These are phyloP conservation scores for Pammene fasciana DNA, from an alignment of 2,888 invertebrate species.

Conservation along the genomic window DNA sequence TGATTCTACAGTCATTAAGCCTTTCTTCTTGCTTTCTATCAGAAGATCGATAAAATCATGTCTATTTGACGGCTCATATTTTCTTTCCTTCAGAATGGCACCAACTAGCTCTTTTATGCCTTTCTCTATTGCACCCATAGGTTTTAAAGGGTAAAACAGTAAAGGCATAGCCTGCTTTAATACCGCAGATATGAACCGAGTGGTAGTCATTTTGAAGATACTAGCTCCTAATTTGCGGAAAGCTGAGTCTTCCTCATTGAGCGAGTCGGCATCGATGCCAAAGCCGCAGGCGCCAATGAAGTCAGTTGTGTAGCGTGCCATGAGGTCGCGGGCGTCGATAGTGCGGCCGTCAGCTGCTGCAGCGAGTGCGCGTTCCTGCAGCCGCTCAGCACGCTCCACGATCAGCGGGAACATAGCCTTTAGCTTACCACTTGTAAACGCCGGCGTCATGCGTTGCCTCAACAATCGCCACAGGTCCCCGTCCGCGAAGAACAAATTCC, in stretches of 20 bases:
- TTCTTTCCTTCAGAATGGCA: conserved; percentile 54
- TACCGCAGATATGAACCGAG: background rate
- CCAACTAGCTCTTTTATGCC: conserved; percentile 53
- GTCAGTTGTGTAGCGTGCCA: conserved; percentile 46
- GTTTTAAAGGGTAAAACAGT: conserved; percentile 53
- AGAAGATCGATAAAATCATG: conserved; percentile 63
- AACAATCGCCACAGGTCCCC: conserved; percentile 65
- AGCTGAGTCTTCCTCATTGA: conserved; percentile 41
- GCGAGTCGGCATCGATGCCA: conserved; percentile 43
- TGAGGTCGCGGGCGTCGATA: conserved; percentile 56
- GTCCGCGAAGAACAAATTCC: conserved; percentile 64
- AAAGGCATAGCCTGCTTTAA: conserved; percentile 20
- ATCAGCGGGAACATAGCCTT: conserved; percentile 67
- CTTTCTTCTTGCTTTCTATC: conserved; percentile 57
- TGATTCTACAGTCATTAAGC: conserved; percentile 55
- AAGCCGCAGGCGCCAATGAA: conserved; percentile 47
- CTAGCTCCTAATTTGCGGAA: conserved; percentile 37
- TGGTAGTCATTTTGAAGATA: conserved; percentile 27
- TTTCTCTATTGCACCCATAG: conserved; percentile 57
- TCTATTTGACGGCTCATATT: conserved; percentile 58
- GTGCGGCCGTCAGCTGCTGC: conserved; percentile 48
- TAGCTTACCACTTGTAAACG: conserved; percentile 65
- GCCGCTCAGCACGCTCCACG: conserved; percentile 60
- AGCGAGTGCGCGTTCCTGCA: conserved; percentile 52
- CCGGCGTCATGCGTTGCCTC: conserved; percentile 65